Evolutionary conservation across 2,888 invertebrate species (phyloP).

Genomic region (Chymomyza caudatula): DNA sequence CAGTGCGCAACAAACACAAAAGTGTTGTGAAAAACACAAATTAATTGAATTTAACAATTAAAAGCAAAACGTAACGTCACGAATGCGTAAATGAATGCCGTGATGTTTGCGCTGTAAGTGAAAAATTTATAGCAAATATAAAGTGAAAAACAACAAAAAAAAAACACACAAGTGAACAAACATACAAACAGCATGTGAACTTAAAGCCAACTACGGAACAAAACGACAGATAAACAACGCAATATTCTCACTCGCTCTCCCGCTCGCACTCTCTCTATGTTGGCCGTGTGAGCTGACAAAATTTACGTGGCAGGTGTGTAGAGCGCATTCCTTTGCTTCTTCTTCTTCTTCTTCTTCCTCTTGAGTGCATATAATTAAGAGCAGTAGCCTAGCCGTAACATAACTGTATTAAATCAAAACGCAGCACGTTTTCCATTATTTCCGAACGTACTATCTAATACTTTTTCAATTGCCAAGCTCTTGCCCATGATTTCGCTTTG

Average conservation of each 20-base stretch:
- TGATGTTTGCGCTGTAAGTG: slow-evolving; percentile 4
- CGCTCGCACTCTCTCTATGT: too few relatives aligned
- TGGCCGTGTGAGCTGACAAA: slow-evolving; percentile 41
- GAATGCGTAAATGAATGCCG: slow-evolving; percentile 8
- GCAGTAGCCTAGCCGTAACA: background rate
- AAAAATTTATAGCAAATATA: slow-evolving; percentile 9
- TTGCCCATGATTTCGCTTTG: background rate
- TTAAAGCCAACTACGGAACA: slow-evolving; percentile 6
- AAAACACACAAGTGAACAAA: slow-evolving; percentile 7
- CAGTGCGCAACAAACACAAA: background rate
- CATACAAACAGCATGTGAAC: slow-evolving; percentile 36
- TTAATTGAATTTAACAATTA: slow-evolving; percentile 41
- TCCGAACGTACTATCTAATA: background rate
- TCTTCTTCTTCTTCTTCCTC: background rate
- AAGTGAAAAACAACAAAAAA: slow-evolving; percentile 14
- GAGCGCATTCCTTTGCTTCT: slow-evolving; percentile 45
- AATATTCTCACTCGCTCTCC: too few relatives aligned
- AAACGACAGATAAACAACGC: slow-evolving; percentile 5
- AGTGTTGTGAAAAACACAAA: slow-evolving; percentile 14
- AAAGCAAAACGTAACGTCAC: slow-evolving; percentile 16
- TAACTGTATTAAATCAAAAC: background rate
- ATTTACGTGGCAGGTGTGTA: slow-evolving; percentile 68
- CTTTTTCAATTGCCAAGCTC: background rate
- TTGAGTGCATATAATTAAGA: background rate
- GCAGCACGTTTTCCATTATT: background rate